These are phyloP conservation scores for Melopsittacus undulatus DNA, from an alignment of 2,797 vertebrate species.

Conservation along the genomic window DNA sequence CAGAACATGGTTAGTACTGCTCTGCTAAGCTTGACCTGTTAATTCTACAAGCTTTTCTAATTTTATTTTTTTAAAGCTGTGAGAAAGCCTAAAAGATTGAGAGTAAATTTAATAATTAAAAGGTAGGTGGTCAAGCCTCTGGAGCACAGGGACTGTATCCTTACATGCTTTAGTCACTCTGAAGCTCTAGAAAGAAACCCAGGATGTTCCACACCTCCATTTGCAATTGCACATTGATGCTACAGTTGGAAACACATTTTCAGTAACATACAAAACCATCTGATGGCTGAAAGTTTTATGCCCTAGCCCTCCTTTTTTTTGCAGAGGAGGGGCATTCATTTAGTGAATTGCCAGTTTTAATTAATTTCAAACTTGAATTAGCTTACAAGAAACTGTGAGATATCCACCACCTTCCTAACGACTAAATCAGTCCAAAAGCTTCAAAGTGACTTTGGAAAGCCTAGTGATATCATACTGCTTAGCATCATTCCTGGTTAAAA, in stretches of 20 bases:
- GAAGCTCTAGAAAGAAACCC: conserved; percentile 12
- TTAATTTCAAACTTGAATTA: background rate
- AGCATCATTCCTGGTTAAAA: background rate
- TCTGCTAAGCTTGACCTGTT: background rate
- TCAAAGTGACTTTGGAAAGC: conserved; percentile 11
- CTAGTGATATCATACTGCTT: background rate
- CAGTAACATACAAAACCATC: background rate
- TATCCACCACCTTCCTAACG: background rate
- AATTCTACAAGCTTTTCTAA: background rate
- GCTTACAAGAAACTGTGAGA: background rate
- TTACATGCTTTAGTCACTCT: background rate
- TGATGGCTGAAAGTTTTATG: background rate
- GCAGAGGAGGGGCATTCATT: background rate
- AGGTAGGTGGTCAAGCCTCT: background rate
- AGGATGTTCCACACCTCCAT: background rate
- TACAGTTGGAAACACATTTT: background rate
- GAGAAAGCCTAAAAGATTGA: background rate
- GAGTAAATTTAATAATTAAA: background rate
- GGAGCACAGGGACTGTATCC: background rate
- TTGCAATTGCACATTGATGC: background rate
- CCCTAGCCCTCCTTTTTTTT: background rate
- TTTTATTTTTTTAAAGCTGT: background rate
- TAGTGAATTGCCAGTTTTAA: background rate
- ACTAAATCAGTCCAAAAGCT: conserved; percentile 36
- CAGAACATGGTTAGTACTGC: background rate